Evolutionary conservation across 2,888 invertebrate genomes (phyloP).

Genomic region (Ophion costatus): DNA sequence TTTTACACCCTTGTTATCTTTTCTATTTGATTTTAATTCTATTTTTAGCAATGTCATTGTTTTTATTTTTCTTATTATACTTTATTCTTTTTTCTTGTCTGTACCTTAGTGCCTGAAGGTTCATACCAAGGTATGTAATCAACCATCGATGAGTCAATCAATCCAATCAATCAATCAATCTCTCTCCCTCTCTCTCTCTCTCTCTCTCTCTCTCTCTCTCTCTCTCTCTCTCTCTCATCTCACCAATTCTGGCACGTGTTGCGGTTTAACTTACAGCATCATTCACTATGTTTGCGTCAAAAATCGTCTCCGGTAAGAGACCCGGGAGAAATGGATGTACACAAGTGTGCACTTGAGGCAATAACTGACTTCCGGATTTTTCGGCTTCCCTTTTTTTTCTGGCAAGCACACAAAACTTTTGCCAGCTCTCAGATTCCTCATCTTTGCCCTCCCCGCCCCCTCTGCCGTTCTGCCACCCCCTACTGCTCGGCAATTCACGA

Average conservation of each 20-base stretch:
- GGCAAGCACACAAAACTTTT: slow-evolving; percentile 23
- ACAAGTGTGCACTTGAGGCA: slow-evolving; percentile 24
- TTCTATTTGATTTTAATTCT: too few relatives aligned
- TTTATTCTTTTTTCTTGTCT: too few relatives aligned
- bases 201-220: background rate
- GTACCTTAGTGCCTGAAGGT: too few relatives aligned
- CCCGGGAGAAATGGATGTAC: slow-evolving; percentile 22
- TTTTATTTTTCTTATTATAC: too few relatives aligned
- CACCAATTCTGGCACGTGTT: slow-evolving; percentile 49
- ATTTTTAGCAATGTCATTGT: too few relatives aligned
- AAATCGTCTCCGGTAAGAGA: slow-evolving; percentile 21
- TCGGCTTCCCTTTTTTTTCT: slow-evolving; percentile 22
- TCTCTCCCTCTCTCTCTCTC: slow-evolving; percentile 34
- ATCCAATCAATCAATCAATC: background rate
- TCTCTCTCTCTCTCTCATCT: slow-evolving; percentile 2
- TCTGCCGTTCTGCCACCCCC: background rate
- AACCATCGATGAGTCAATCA: too few relatives aligned
- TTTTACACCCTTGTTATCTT: too few relatives aligned
- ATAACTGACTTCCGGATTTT: slow-evolving; percentile 55
- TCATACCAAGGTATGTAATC: too few relatives aligned
- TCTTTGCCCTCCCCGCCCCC: background rate
- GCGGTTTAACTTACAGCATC: slow-evolving; percentile 2
- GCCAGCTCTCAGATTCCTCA: background rate
- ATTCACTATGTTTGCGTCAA: slow-evolving; percentile 21
- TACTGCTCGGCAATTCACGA: slow-evolving; percentile 32